Percentiles rank a stretch among this genome's conserved stretches.
Conservation (phyloP, 2,797 vertebrate species). For the Sarcophilus harrisii region DNA sequence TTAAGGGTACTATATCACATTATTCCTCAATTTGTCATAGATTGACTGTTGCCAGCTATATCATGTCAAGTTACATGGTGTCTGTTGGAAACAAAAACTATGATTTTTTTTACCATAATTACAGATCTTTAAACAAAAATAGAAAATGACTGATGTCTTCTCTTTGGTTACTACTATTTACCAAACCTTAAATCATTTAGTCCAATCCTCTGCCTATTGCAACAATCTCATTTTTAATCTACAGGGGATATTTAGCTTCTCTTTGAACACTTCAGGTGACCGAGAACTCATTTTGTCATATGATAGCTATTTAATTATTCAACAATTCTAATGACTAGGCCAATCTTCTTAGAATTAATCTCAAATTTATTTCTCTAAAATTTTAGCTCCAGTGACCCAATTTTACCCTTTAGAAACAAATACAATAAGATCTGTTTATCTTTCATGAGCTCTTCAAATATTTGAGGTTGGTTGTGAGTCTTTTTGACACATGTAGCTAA, state of each 20-base stretch:
- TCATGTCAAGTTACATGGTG: not conserved
- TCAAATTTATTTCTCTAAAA: not conserved
- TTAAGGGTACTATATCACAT: not conserved
- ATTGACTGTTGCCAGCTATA: not conserved
- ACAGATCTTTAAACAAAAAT: slow-evolving; percentile 4
- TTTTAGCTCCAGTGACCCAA: not conserved
- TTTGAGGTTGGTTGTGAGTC: not conserved
- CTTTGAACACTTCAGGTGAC: not conserved
- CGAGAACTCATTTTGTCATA: not conserved
- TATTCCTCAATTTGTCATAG: not conserved
- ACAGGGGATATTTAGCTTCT: not conserved
- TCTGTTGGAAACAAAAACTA: not conserved
- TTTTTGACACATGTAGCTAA: not conserved
- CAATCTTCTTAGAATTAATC: not conserved
- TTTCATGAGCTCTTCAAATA: not conserved
- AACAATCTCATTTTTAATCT: not conserved
- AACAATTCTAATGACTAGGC: not conserved
- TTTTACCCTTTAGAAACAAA: not conserved
- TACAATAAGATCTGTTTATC: not conserved
- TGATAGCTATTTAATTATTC: not conserved
- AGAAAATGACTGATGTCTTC: not conserved
- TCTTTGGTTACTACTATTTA: not conserved
- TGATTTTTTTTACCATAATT: not conserved
- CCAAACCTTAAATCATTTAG: not conserved
- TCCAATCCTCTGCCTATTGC: not conserved